Conservation (phyloP, 2,797 vertebrate species). For the Rhinophrynus dorsalis region DNA sequence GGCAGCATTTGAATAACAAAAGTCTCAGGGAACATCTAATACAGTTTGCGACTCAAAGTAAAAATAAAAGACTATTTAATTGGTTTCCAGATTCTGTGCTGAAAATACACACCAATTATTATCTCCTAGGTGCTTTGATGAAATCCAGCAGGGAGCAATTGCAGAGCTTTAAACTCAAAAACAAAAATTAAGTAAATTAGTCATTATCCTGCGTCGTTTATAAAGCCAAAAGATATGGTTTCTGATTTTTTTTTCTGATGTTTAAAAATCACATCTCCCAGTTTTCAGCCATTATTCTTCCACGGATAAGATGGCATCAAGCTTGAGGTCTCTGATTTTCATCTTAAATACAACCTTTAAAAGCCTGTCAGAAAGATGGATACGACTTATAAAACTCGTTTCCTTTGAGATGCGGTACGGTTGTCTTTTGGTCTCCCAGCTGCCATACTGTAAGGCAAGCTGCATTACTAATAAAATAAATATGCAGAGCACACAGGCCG, state of each 20-base stretch:
- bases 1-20: too few species aligned
- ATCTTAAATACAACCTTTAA: constrained; percentile 50
- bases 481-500: constrained; percentile 13
- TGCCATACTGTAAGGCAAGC: constrained; percentile 18
- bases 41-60: too few species aligned
- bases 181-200: background rate
- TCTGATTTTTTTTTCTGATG: background rate
- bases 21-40: too few species aligned
- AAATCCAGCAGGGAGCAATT: fast-evolving
- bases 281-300: background rate
- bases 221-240: fast-evolving
- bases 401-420: constrained; percentile 33
- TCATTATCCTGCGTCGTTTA: fast-evolving
- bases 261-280: background rate
- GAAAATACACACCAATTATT: background rate
- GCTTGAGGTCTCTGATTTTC: constrained; percentile 1
- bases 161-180: background rate
- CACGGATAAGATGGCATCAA: background rate
- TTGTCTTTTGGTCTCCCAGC: constrained; percentile 4
- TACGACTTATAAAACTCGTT: constrained; percentile 50
- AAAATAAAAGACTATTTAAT: too few species aligned
- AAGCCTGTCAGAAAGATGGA: constrained; percentile 54
- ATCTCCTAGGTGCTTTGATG: background rate
- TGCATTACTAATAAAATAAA: constrained; percentile 29
- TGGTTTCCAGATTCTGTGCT: background rate